Conservation (phyloP, 2,888 invertebrate species). For the Stenodera caucasica region DNA sequence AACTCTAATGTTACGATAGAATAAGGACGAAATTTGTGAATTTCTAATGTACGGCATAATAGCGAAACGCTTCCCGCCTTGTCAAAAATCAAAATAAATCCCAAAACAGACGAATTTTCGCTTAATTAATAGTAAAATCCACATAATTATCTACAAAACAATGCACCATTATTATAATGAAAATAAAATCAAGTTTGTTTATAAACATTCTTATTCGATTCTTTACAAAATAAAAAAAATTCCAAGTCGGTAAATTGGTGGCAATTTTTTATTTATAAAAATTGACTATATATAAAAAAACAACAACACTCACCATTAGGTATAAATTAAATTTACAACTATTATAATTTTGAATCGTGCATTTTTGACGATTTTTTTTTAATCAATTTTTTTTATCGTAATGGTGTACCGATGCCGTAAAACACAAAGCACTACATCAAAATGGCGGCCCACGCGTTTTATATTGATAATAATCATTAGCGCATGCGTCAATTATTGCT, state of each 20-base stretch:
- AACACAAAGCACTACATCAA: slow-evolving; percentile 51
- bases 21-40: slow-evolving; percentile 38
- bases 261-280: too few species aligned
- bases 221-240: not conserved
- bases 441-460: slow-evolving; percentile 56
- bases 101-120: slow-evolving; percentile 9
- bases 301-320: slow-evolving; percentile 2
- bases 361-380: not conserved
- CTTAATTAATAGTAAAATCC: not conserved
- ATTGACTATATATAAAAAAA: too few species aligned
- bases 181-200: not conserved
- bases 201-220: not conserved
- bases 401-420: slow-evolving; percentile 37
- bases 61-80: slow-evolving; percentile 47
- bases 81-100: slow-evolving; percentile 43
- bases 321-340: not conserved
- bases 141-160: not conserved
- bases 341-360: not conserved
- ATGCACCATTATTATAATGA: not conserved
- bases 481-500: slow-evolving; percentile 17
- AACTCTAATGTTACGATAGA: slow-evolving; percentile 39
- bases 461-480: slow-evolving; percentile 39
- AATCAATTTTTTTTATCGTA: slow-evolving; percentile 10
- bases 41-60: slow-evolving; percentile 44
- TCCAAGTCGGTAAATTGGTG: not conserved